These are phyloP conservation scores for Nemurella pictetii DNA, from an alignment of 2,888 invertebrate species.

Conservation along the genomic window DNA sequence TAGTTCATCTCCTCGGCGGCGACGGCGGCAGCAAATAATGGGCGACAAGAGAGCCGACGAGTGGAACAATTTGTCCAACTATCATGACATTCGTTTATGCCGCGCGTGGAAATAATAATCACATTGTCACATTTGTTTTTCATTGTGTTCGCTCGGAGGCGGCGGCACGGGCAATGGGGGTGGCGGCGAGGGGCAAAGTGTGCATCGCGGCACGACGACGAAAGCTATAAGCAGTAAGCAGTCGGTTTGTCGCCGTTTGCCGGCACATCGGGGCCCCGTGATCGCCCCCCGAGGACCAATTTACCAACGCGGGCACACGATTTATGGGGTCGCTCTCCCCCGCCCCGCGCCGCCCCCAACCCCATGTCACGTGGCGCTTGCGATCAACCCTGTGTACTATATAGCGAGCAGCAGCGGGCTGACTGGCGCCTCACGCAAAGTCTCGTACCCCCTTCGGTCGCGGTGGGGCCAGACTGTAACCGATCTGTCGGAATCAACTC, in stretches of 20 bases:
- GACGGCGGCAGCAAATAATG: no score
- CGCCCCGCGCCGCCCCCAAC: neutral
- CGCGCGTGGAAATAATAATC: slow-evolving; percentile 22
- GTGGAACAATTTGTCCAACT: slow-evolving; percentile 15
- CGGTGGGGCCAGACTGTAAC: no score
- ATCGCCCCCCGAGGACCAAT: slow-evolving; percentile 20
- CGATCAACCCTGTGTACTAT: no score
- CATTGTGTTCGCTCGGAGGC: neutral
- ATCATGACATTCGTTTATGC: neutral
- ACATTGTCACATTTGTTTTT: slow-evolving; percentile 28
- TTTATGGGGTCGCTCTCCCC: slow-evolving; percentile 20
- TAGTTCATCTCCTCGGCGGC: no score
- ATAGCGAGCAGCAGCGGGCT: no score
- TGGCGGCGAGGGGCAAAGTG: no score
- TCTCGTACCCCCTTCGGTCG: no score
- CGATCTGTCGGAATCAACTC: no score
- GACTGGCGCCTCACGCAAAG: neutral
- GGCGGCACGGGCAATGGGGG: no score
- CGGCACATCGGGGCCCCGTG: neutral
- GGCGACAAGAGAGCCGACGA: neutral
- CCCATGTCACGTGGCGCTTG: no score
- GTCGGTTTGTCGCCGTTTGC: slow-evolving; percentile 12
- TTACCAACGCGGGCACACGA: neutral
- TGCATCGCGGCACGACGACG: no score
- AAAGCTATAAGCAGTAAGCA: slow-evolving; percentile 8